Percentiles rank a stretch among this genome's conserved stretches.
Conservation (phyloP, 2,888 invertebrate species). For the Stramonita haemastoma region DNA sequence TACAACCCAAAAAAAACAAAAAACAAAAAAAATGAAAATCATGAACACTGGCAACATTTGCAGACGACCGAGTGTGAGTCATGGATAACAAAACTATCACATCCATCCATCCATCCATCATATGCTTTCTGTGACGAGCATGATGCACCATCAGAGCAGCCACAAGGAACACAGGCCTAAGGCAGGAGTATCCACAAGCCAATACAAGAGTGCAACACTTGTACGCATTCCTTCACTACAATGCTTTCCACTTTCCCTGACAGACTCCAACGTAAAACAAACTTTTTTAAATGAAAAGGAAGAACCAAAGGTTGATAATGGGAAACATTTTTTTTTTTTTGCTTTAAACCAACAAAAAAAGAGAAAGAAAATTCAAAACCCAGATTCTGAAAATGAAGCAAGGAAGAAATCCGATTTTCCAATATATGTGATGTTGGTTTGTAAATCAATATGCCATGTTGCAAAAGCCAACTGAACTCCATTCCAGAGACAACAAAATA, state of each 20-base stretch:
- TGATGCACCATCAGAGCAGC: slow-evolving; percentile 20
- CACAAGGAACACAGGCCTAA: neutral
- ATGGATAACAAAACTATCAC: neutral
- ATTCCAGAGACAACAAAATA: neutral
- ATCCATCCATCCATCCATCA: no score
- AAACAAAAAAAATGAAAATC: no score
- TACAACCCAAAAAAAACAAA: no score
- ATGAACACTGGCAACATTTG: no score
- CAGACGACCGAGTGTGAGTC: neutral
- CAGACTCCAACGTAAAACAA: neutral
- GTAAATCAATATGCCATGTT: neutral
- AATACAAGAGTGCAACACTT: slow-evolving; percentile 11
- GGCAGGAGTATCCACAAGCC: slow-evolving; percentile 21
- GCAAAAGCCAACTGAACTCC: neutral
- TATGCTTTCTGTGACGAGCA: neutral
- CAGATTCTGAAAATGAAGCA: neutral
- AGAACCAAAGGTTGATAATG: neutral
- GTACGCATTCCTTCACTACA: neutral
- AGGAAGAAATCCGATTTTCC: neutral
- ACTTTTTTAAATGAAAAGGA: neutral
- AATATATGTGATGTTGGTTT: no score
- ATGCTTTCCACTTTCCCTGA: neutral
- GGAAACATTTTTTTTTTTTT: neutral
- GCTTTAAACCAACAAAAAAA: neutral
- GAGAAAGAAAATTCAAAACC: neutral